Percentiles rank a stretch among this genome's conserved stretches.
These are phyloP conservation scores for Melitaea athalia DNA, from an alignment of 2,888 invertebrate genomes.

Conservation along the genomic window DNA sequence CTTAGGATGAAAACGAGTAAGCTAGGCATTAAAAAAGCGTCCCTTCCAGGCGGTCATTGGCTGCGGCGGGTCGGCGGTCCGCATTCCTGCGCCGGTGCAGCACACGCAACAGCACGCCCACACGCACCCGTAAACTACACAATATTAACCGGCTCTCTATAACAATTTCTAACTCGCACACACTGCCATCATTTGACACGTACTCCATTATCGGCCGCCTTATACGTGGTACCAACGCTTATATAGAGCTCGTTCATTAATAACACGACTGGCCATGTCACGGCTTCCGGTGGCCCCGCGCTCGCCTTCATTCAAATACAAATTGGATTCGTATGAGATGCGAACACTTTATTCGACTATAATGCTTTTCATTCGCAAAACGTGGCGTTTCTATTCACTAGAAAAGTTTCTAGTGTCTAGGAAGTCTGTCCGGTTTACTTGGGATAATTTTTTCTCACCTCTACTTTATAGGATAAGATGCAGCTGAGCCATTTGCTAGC, in stretches of 20 bases:
- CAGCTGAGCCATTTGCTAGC: no score
- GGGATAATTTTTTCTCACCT: no score
- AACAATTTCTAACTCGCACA: constrained; percentile 45
- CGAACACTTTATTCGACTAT: not conserved
- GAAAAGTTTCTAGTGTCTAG: not conserved
- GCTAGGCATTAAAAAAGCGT: constrained; percentile 73
- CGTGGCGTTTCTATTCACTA: not conserved
- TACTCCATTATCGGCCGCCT: constrained; percentile 47
- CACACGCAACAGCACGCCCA: constrained; percentile 68
- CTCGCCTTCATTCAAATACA: constrained; percentile 66
- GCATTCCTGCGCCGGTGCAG: constrained; percentile 78
- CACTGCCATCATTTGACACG: constrained; percentile 42
- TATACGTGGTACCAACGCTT: constrained; percentile 52
- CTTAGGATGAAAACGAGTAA: constrained; percentile 65
- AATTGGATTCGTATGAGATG: constrained; percentile 71
- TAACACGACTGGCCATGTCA: constrained; percentile 70
- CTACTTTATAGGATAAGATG: no score
- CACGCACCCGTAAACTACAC: constrained; percentile 52
- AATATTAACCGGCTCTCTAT: constrained; percentile 39
- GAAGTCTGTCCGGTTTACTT: no score
- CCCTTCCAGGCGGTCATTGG: constrained; percentile 79
- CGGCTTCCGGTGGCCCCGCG: constrained; percentile 69
- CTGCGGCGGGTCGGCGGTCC: constrained; percentile 77
- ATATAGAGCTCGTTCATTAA: constrained; percentile 70
- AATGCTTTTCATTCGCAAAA: not conserved